phyloP scores from a whole-genome alignment of 2,888 invertebrate species.

The Colostygia pectinataria region DNA sequence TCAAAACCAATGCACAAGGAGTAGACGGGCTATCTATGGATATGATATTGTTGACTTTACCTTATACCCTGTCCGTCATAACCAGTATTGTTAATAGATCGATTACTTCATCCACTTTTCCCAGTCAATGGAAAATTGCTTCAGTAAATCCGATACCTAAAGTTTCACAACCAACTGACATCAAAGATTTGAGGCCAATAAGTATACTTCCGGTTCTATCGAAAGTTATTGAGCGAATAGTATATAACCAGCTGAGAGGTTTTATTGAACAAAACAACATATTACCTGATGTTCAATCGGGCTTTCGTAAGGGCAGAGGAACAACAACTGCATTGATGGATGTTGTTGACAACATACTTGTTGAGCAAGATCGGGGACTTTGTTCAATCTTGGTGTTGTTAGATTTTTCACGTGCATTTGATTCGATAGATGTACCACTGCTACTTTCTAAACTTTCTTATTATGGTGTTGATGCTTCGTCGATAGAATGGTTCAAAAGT shows the following conservation, averaged over 20 bases:
- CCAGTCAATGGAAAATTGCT: not conserved
- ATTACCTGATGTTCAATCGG: not conserved
- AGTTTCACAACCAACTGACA: not conserved
- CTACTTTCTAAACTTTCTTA: not conserved
- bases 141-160: not conserved
- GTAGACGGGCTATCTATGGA: not conserved
- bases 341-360: conserved; percentile 1
- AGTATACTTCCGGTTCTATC: not conserved
- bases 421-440: not conserved
- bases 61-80: not conserved
- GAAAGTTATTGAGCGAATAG: not conserved
- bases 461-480: not conserved
- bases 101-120: not conserved
- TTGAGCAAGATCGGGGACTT: not conserved
- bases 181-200: not conserved
- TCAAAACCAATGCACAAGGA: not conserved
- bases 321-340: not conserved
- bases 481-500: not conserved
- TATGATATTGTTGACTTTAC: not conserved
- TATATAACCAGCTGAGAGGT: not conserved
- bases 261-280: not conserved
- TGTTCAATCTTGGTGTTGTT: not conserved
- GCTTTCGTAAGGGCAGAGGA: not conserved
- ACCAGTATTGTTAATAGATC: not conserved
- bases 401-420: not conserved